Conservation (phyloP, 2,113 vertebrate species). For the Felis catus region F.catus_Fca126_mat1.0 CM031415.1:78928001-78928500, state of each 20-base stretch:
- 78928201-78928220: too few species aligned
- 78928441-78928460: neutral
- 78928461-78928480: neutral
- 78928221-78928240: neutral
- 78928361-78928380: neutral
- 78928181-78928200: neutral
- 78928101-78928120: neutral
- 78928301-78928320: neutral
- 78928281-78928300: neutral
- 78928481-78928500: neutral
- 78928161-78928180: neutral
- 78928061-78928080: neutral
- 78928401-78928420: neutral
- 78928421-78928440: neutral
- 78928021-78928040: neutral
- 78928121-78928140: neutral
- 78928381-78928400: neutral
- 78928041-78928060: neutral
- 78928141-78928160: too few species aligned
- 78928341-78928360: neutral
- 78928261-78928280: neutral
- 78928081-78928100: neutral
- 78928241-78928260: neutral
- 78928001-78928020: too few species aligned
- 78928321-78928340: neutral